Evolutionary conservation across 2,888 invertebrate genomes (phyloP).

Genomic region (Actias luna): DNA sequence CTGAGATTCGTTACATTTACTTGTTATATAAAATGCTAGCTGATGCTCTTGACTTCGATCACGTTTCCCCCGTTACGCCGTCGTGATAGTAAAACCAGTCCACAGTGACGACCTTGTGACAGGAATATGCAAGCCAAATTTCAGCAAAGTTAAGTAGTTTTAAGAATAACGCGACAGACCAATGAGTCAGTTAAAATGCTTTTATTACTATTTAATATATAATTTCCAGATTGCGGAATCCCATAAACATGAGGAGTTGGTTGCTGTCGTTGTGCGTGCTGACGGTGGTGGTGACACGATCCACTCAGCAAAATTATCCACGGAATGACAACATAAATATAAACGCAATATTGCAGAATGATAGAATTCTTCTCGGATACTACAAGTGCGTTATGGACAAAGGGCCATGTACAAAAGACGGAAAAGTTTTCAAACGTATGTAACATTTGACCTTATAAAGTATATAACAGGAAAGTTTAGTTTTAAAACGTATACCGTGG

Average conservation of each 20-base stretch:
- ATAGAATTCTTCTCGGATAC: conserved; percentile 71
- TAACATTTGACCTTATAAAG: conserved; percentile 20
- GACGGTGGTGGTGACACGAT: conserved; percentile 60
- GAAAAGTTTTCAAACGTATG: conserved; percentile 75
- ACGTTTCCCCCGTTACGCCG: no score
- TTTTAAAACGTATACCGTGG: background rate
- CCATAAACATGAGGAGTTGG: conserved; percentile 54
- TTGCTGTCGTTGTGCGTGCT: conserved; percentile 52
- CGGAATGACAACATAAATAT: conserved; percentile 74
- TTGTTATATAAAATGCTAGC: no score
- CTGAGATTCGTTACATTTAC: no score
- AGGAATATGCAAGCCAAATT: no score
- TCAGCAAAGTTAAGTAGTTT: no score
- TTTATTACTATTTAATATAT: background rate
- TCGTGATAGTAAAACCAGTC: no score
- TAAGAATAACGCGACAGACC: no score
- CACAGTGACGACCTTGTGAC: no score
- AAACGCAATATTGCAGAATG: conserved; percentile 71
- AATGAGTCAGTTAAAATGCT: no score
- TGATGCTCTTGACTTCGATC: no score
- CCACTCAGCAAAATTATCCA: conserved; percentile 56
- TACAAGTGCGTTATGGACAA: conserved; percentile 78
- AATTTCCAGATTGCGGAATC: conserved; percentile 3
- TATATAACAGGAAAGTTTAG: background rate
- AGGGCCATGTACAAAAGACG: conserved; percentile 75